A percentile compares a stretch with the other conserved stretches of the same genome.
These are phyloP conservation scores for Drosophila antonietae DNA, from an alignment of 2,888 invertebrate genomes.

Conservation along the genomic window DNA sequence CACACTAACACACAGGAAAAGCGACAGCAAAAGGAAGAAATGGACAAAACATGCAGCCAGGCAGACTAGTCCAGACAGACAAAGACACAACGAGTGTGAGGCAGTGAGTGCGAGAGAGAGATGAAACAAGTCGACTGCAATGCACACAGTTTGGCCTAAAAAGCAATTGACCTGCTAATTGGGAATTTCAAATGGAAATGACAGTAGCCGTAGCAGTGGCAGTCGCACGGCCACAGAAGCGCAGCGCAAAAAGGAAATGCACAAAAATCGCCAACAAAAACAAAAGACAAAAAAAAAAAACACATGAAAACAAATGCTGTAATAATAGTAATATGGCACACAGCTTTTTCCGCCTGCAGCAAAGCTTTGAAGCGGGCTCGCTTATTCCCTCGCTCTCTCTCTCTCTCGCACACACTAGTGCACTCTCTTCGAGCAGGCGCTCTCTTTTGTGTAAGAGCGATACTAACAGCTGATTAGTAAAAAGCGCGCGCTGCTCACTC, in stretches of 20 bases:
- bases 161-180: slow-evolving; percentile 81
- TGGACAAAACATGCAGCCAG: slow-evolving; percentile 18
- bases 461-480: slow-evolving; percentile 68
- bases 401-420: background rate
- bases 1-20: slow-evolving; percentile 36
- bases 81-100: background rate
- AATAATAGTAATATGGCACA: slow-evolving; percentile 64
- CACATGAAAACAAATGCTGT: slow-evolving; percentile 49
- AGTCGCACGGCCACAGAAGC: slow-evolving; percentile 41
- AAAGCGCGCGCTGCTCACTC: slow-evolving; percentile 58
- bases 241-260: slow-evolving; percentile 61
- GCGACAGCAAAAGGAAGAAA: slow-evolving; percentile 31
- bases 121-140: slow-evolving; percentile 59
- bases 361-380: slow-evolving; percentile 33
- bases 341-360: slow-evolving; percentile 59
- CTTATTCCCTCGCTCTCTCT: too few relatives aligned
- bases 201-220: slow-evolving; percentile 45
- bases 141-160: slow-evolving; percentile 78
- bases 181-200: slow-evolving; percentile 70
- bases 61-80: slow-evolving; percentile 30
- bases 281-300: slow-evolving; percentile 8
- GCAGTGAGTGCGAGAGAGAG: slow-evolving; percentile 1
- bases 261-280: slow-evolving; percentile 46
- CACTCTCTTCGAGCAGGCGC: background rate
- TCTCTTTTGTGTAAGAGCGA: slow-evolving; percentile 35